Evolutionary conservation across 2,113 vertebrate species (phyloP).

Genomic region (Peromyscus californicus): DNA sequence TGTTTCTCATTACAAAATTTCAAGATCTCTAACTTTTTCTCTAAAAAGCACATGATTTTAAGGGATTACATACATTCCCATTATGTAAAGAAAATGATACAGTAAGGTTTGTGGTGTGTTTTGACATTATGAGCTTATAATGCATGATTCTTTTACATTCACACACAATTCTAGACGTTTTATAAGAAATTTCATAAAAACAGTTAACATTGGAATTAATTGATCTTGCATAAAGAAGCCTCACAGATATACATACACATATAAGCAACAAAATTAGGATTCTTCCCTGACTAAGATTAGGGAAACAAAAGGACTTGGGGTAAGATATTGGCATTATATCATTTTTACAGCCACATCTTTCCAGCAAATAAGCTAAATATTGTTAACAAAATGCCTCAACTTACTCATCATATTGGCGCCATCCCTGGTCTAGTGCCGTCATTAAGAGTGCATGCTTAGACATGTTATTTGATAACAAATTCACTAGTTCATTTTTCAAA

Average conservation of each 20-base stretch:
- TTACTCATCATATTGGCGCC: not conserved
- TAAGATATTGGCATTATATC: not conserved
- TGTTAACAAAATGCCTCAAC: not conserved
- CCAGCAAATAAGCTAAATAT: not conserved
- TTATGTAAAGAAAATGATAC: not conserved
- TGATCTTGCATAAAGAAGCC: not conserved
- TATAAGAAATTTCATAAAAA: not conserved
- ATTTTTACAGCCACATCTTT: not conserved
- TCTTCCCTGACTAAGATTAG: not conserved
- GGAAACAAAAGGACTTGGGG: not conserved
- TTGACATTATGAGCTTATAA: not conserved
- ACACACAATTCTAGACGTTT: not conserved
- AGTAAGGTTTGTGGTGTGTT: not conserved
- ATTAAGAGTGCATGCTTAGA: too few relatives aligned
- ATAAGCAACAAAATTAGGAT: not conserved
- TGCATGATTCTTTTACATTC: not conserved
- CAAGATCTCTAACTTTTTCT: not conserved
- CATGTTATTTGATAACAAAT: not conserved
- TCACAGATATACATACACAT: not conserved
- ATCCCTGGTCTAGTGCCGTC: not conserved
- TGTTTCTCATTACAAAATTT: not conserved
- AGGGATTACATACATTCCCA: not conserved
- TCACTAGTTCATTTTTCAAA: not conserved
- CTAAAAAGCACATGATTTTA: not conserved
- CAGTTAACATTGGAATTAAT: not conserved